A percentile compares a stretch with the other conserved stretches of the same genome.
These are phyloP conservation scores for Salvelinus fontinalis DNA, from an alignment of 2,113 vertebrate species.

Conservation along the genomic window DNA sequence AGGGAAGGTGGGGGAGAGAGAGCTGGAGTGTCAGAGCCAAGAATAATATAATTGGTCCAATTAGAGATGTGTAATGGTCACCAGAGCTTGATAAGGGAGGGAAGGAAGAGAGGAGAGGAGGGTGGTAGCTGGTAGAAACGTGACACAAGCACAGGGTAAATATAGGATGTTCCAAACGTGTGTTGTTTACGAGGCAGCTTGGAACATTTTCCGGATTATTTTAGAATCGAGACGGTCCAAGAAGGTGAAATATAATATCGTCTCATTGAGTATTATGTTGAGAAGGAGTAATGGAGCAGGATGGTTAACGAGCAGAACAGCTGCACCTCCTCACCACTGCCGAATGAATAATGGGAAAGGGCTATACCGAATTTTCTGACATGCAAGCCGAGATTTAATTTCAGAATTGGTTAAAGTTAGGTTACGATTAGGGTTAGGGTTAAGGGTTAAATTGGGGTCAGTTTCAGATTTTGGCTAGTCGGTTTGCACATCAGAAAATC, in stretches of 20 bases:
- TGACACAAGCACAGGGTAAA: conserved; percentile 25
- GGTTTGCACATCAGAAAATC: too few species aligned
- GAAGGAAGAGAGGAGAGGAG: not conserved
- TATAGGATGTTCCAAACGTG: conserved; percentile 18
- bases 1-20: conserved; percentile 1
- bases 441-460: too few species aligned
- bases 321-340: conserved; percentile 45
- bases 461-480: too few species aligned
- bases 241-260: conserved; percentile 67
- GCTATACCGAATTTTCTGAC: too few species aligned
- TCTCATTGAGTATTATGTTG: conserved; percentile 33
- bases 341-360: not conserved
- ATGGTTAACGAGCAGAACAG: conserved; percentile 55
- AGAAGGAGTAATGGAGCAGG: conserved; percentile 38
- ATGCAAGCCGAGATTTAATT: too few species aligned
- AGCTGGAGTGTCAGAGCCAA: conserved; percentile 13
- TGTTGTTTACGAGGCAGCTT: conserved; percentile 60
- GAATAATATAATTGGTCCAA: conserved; percentile 30
- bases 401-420: too few species aligned
- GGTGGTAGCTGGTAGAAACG: not conserved
- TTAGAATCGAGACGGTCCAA: conserved; percentile 57
- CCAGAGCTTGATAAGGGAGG: not conserved
- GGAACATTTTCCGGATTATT: conserved; percentile 60
- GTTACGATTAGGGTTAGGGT: too few species aligned
- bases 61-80: conserved; percentile 15